phyloP scores from a whole-genome alignment of 2,797 vertebrate species.

The Gila robusta region DNA sequence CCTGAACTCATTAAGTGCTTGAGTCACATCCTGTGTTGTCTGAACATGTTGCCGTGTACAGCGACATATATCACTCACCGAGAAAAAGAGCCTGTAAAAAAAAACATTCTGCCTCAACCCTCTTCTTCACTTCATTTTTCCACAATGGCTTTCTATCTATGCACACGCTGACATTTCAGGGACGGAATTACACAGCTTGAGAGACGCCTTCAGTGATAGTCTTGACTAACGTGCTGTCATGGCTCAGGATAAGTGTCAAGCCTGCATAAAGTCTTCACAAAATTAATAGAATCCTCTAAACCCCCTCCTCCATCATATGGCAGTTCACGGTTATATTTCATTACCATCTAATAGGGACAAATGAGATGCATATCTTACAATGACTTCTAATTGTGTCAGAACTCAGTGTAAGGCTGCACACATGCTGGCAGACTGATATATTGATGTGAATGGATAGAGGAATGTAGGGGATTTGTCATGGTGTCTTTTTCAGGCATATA shows the following conservation, averaged over 20 bases:
- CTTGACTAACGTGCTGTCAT: conserved; percentile 67
- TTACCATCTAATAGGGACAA: conserved; percentile 67
- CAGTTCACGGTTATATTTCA: conserved; percentile 54
- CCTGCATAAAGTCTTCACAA: conserved; percentile 63
- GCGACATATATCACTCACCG: conserved; percentile 19
- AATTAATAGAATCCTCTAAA: conserved; percentile 65
- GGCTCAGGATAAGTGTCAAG: conserved; percentile 68
- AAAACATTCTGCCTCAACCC: conserved; percentile 12
- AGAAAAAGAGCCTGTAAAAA: conserved; percentile 7
- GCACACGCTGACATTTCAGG: conserved; percentile 70
- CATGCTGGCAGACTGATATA: conserved; percentile 59
- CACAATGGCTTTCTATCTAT: conserved; percentile 56
- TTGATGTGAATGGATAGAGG: conserved; percentile 46
- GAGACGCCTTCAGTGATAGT: conserved; percentile 62
- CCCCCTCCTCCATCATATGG: conserved; percentile 42
- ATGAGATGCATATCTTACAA: conserved; percentile 62
- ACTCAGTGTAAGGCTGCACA: conserved; percentile 44
- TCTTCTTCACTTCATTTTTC: conserved; percentile 35
- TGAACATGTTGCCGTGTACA: background rate
- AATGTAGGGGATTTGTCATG: conserved; percentile 52
- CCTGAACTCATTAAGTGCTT: conserved; percentile 21
- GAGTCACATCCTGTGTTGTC: conserved; percentile 1
- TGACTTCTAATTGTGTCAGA: conserved; percentile 65
- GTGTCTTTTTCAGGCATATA: conserved; percentile 27
- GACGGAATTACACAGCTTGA: conserved; percentile 62